Conservation (phyloP, 2,113 vertebrate species). For the Alces alces region DNA sequence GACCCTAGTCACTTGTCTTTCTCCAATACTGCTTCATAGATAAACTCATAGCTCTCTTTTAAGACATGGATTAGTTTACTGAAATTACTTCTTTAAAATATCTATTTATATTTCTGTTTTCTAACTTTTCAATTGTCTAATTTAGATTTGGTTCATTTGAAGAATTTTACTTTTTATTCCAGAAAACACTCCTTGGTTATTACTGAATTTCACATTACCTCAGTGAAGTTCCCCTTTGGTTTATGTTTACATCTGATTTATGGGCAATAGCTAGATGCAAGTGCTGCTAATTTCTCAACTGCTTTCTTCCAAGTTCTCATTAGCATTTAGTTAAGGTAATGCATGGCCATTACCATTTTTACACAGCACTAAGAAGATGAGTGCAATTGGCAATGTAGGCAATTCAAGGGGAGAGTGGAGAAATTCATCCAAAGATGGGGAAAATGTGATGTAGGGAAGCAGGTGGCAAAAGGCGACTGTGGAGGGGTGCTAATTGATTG, state of each 20-base stretch:
- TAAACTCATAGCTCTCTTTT: not conserved
- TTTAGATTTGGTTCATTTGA: not conserved
- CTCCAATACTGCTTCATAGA: not conserved
- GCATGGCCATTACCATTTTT: not conserved
- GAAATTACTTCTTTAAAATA: constrained; percentile 1
- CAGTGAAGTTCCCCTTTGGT: not conserved
- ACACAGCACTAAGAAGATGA: not conserved
- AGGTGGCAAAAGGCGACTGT: not conserved
- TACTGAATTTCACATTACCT: not conserved
- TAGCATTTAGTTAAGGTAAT: not conserved
- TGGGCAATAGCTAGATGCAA: not conserved
- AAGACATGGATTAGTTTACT: not conserved
- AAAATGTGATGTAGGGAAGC: not conserved
- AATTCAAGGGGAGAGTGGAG: not conserved
- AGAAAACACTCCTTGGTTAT: not conserved
- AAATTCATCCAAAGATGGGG: not conserved
- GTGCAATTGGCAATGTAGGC: not conserved
- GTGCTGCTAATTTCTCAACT: not conserved
- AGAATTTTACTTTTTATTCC: not conserved
- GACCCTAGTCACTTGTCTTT: not conserved
- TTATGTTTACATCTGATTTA: not conserved
- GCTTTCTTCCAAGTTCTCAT: not conserved
- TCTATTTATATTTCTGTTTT: not conserved
- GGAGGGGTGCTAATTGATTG: not conserved
- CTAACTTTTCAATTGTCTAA: not conserved